Evolutionary conservation across 2,113 vertebrate species (phyloP), one percentile per base, ranked within the genome.

Genomic region (Boleophthalmus pectinirostris): DNA sequence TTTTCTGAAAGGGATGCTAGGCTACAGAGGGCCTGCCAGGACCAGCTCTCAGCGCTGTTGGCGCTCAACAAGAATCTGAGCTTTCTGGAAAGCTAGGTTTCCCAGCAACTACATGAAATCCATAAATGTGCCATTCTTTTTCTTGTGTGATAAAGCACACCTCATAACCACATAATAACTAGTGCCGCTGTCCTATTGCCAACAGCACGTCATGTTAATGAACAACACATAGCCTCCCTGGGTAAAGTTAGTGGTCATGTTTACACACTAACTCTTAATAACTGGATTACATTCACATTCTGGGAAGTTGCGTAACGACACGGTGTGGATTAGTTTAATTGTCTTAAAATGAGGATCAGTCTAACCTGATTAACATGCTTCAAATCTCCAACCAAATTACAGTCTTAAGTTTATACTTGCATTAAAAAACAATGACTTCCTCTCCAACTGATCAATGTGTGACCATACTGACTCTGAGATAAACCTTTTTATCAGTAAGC

Each of bases 41-140:
- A 76, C 69, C 66, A 33, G 69, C 70, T 82, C 66, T 58, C 74
- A 77, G 72, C 46, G 56, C 76, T 73, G 46, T 58, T 71, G 77
- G 68, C 70, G 69, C 51, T 73, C 18, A 12, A 29, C 57, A 65
- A 80, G 81, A 84, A 81, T 68, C 57, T 70, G 73, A 54, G 33
- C 80, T 80, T 81, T 43, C 24, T 56, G 43, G 53, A 69, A 65
- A 56, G 67, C 68, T 69, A 24, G 33, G 61, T 75, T 80, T 60
- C 54, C 71, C 66, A 71, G 73, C 63, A 85, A 83, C 69, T 60
- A 76, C 66, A 67, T 73, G 15, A 85, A 71, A 78, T 79, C 58
- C 6, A 24, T 66, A 53, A 67, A 68, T 45, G n/a, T 57, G 56
- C 47, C 67, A 0, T 69, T 78, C 43, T 70, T 72, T 68, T 69